These are phyloP conservation scores for Leptoclinus maculatus DNA, from an alignment of 2,797 vertebrate genomes.

Conservation along the genomic window DNA sequence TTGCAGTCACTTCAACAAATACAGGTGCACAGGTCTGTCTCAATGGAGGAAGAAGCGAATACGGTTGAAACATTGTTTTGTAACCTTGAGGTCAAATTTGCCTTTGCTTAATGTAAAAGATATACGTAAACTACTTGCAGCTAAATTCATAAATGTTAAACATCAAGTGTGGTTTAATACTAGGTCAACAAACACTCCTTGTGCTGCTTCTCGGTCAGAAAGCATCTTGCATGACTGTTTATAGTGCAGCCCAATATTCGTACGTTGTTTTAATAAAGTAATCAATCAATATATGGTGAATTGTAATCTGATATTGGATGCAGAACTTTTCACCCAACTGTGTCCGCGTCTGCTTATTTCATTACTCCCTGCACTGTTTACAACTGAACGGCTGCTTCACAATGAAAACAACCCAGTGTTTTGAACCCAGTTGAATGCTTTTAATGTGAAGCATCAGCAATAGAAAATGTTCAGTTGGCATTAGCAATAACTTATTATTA, in stretches of 20 bases:
- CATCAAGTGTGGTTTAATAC: background rate
- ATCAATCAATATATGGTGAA: background rate
- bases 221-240: too few relatives aligned
- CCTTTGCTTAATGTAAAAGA: too few relatives aligned
- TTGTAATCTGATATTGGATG: background rate
- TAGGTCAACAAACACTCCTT: too few relatives aligned
- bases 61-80: too few relatives aligned
- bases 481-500: background rate
- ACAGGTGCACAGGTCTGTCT: background rate
- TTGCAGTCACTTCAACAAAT: constrained; percentile 1
- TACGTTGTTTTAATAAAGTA: too few relatives aligned
- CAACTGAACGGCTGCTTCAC: background rate
- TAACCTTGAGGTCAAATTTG: too few relatives aligned
- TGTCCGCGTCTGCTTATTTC: background rate
- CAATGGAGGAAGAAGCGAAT: background rate
- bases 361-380: background rate
- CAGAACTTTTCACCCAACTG: background rate
- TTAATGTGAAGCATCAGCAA: background rate
- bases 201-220: too few relatives aligned
- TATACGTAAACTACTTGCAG: too few relatives aligned
- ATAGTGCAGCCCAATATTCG: too few relatives aligned
- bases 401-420: background rate
- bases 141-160: too few relatives aligned
- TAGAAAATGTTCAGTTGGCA: background rate
- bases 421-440: background rate